Conservation (phyloP, 2,113 vertebrate species). For the Tympanuchus pallidicinctus region DNA sequence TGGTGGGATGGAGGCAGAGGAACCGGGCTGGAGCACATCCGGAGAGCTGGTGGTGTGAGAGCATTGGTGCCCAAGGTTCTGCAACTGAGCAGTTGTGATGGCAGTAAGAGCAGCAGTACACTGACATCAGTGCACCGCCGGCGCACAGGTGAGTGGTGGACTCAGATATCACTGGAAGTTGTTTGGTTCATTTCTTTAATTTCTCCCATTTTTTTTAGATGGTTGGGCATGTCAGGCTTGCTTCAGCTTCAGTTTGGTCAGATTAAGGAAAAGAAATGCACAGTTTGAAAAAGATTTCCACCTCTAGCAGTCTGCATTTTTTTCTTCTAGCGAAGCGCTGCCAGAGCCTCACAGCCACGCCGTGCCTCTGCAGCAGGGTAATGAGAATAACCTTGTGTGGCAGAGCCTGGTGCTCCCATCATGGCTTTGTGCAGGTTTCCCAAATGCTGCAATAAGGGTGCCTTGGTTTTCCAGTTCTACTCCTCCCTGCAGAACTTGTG, state of each 20-base stretch:
- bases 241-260: not conserved
- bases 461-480: not conserved
- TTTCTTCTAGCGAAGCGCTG: not conserved
- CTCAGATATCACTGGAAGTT: not conserved
- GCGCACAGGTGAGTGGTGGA: not conserved
- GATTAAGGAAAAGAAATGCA: not conserved
- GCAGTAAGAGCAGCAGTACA: not conserved
- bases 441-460: not conserved
- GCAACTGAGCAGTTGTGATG: not conserved
- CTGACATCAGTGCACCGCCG: accelerated
- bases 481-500: not conserved
- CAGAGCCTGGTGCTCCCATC: not conserved
- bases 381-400: not conserved
- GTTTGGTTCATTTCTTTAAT: not conserved
- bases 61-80: not conserved
- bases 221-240: not conserved
- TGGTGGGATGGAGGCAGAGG: not conserved
- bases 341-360: not conserved
- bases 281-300: not conserved
- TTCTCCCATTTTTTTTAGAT: not conserved
- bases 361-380: not conserved
- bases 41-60: accelerated
- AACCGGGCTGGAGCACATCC: not conserved
- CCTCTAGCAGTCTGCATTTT: not conserved
- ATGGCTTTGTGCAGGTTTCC: not conserved